Evolutionary conservation across 2,888 invertebrate genomes (phyloP), one percentile per base, ranked within the genome.

Genomic region (Eledona agricola): DNA sequence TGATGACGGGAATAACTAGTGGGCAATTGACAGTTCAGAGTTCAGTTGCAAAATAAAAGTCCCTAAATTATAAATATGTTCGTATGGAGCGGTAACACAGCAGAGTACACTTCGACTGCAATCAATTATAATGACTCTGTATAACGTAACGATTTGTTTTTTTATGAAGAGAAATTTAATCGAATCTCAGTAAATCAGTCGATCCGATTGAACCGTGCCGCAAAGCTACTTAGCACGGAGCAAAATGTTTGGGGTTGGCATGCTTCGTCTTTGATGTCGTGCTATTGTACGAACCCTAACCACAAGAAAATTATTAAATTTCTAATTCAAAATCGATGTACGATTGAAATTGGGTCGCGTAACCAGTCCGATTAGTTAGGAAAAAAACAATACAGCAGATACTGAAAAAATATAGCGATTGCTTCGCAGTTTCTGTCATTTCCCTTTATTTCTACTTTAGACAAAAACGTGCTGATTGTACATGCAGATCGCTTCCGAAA

Each of bases 201-300:
- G 34, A 3, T 13, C 15, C 34, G 34, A 45, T 32, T 13, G 37
- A 37, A 15, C 15, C 15, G 16, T 11, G 34, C 15, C 22, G 43
- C 12, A 32, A 34, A 45, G 45, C 45, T 22, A 45, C 45, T 45
- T 45, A 45, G 32, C 45, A 13, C 31, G 11, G 31, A 31, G 31
- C 28, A 32, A 31, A 43, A 43, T 22, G 45, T 34, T 45, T 45
- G 45, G 34, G 45, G 6, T 34, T 45, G 45, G 45, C 45, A 45
- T 34, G 45, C 29, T 22, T 17, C 22, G 45, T 34, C 45, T 45
- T 45, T 45, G 45, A 45, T 34, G 34, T n/a, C 20, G n/a, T n/a
- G 20, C 45, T 15, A 45, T 45, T 45, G 45, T 45, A 45, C n/a
- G 45, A 23, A 45, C 32, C 32, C 45, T 32, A 45, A n/a, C n/a